A percentile compares a stretch with the other conserved stretches of the same genome.
Conservation (phyloP, 2,888 invertebrate species). For the Euplagia quadripunctaria region DNA sequence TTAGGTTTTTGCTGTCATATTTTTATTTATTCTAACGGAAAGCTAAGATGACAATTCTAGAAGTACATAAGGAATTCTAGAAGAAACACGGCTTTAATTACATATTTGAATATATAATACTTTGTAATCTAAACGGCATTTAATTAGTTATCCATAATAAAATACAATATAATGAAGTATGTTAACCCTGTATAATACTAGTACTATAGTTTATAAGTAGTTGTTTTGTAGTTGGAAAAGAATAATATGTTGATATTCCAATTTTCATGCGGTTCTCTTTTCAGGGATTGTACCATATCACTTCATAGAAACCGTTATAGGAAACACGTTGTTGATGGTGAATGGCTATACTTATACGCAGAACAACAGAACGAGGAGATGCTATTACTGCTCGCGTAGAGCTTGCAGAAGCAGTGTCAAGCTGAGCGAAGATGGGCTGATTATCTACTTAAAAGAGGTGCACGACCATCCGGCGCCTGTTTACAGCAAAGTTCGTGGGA, state of each 20-base stretch:
- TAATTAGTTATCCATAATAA: no score
- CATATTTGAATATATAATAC: no score
- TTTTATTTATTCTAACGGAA: no score
- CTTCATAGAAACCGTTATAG: constrained; percentile 23
- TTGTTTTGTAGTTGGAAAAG: neutral
- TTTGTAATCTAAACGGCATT: no score
- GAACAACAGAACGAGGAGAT: constrained; percentile 29
- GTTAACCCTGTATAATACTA: no score
- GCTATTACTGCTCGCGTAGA: constrained; percentile 50
- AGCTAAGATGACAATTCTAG: no score
- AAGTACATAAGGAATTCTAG: no score
- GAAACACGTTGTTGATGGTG: constrained; percentile 29
- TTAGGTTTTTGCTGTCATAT: no score
- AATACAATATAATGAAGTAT: no score
- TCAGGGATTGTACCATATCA: constrained; percentile 7
- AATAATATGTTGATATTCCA: neutral
- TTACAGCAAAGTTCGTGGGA: constrained; percentile 17
- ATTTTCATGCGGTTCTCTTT: constrained; percentile 1
- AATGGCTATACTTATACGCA: constrained; percentile 36
- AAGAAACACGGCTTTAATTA: no score
- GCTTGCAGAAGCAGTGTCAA: constrained; percentile 37
- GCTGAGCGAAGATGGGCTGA: constrained; percentile 29
- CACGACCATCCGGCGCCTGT: constrained; percentile 35
- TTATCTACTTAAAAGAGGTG: constrained; percentile 26
- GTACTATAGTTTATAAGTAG: neutral